Percentiles rank a stretch among this genome's conserved stretches.
phyloP scores from a whole-genome alignment of 2,113 vertebrate species.

The Urocynchramus pylzowi region DNA sequence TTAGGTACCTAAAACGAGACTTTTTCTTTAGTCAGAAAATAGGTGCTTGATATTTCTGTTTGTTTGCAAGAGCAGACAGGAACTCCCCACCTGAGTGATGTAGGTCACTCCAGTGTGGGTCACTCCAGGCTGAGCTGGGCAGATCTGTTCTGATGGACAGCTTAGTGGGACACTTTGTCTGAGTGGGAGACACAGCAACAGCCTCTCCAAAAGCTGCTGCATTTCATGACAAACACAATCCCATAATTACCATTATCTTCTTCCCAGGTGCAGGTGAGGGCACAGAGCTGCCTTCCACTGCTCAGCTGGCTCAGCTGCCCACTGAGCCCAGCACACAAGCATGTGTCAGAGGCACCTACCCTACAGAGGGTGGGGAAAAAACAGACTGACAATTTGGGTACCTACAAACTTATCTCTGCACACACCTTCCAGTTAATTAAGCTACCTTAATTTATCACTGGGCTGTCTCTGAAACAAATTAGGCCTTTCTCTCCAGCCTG shows the following conservation, averaged over 20 bases:
- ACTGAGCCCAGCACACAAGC: neutral
- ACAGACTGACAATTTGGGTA: neutral
- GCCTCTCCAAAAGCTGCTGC: neutral
- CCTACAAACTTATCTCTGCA: neutral
- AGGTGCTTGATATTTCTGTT: neutral
- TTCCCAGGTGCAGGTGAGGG: neutral
- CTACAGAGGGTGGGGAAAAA: neutral
- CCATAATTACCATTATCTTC: neutral
- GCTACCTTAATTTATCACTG: neutral
- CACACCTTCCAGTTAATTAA: neutral
- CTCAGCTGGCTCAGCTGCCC: neutral
- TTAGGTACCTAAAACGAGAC: neutral
- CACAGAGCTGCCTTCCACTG: neutral
- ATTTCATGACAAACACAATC: neutral
- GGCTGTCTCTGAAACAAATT: neutral
- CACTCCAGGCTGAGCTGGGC: neutral
- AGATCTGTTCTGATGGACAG: neutral
- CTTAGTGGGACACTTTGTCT: neutral
- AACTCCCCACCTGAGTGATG: neutral
- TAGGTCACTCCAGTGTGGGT: neutral
- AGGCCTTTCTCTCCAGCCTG: neutral
- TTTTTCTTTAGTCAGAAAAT: neutral
- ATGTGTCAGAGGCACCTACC: neutral
- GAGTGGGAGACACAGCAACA: neutral
- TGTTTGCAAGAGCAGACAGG: neutral